Conservation (phyloP, 2,113 vertebrate genomes). For the Bufo gargarizans region DNA sequence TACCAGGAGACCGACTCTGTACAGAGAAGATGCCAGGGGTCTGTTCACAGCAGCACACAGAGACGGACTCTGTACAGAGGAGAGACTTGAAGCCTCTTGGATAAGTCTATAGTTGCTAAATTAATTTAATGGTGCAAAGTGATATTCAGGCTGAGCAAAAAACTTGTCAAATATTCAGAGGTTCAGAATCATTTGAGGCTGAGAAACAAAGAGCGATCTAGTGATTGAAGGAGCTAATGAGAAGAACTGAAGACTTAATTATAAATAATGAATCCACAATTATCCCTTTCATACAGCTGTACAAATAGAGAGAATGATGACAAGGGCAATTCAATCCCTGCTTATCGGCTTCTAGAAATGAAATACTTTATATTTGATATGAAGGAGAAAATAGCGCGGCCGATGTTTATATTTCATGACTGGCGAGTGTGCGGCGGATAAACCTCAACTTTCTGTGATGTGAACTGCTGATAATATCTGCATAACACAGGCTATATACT, state of each 20-base stretch:
- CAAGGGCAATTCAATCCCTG: background rate
- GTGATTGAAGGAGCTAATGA: constrained; percentile 59
- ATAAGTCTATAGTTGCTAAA: constrained; percentile 20
- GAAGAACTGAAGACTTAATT: constrained; percentile 47
- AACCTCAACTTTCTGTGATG: too few species aligned
- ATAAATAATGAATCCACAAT: constrained; percentile 39
- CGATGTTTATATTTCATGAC: too few species aligned
- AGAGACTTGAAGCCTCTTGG: too few species aligned
- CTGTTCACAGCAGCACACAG: too few species aligned
- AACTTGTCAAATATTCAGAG: constrained; percentile 57
- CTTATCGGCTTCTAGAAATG: background rate
- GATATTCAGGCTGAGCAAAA: background rate
- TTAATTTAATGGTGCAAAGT: background rate
- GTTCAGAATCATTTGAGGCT: constrained; percentile 54
- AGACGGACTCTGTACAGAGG: too few species aligned
- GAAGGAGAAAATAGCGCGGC: background rate
- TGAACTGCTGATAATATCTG: too few species aligned
- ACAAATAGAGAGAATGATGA: constrained; percentile 34
- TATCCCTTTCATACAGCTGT: constrained; percentile 39
- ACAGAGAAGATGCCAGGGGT: too few species aligned
- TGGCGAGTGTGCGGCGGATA: too few species aligned
- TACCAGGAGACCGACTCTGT: too few species aligned
- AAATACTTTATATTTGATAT: background rate
- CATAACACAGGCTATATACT: too few species aligned
- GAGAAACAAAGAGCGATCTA: constrained; percentile 55